Base-by-base conservation (phyloP, 2,888 invertebrate genomes). In the Tricholauxania praeusta region DNA sequence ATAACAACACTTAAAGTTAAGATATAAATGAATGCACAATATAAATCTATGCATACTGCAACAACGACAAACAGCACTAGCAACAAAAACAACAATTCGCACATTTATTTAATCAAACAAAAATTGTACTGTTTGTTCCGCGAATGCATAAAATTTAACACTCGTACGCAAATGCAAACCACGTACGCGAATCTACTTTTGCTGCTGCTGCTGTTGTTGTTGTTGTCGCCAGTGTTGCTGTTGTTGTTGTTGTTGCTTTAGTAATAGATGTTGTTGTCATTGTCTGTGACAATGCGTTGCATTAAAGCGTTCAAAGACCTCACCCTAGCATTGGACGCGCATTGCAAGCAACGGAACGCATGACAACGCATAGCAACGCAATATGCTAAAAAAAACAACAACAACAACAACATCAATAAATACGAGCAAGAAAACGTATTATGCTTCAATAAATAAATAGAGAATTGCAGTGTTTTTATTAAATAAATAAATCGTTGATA, bases 271-370 rank as follows among this genome's bases (percentile, higher is more conserved):
- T 65, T 28, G 48, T 71, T 69, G 71, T 47, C 72, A 70, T 70
- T 72, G 48, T 49, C 76, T 75, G 80, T 79, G 82, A 80, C 80
- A 82, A 66, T 53, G 66, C 52, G 17, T 66, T 53, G 66, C 53
- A 17, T 63, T 67, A 14, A 57, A 55, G 48, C 67, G 57, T 67
- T 22, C 67, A 57, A 67, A 55, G 67, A 67, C 55, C 47, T 19
- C 3, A 62, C 19, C 39, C 10, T n/a, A 32, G 62, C 32, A 15
- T 39, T 32, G 19, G 17, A 66, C 39, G 52, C 28, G 32, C 52
- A 28, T 14, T 14, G 32, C 28, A 12, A n/a, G 32, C 53, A 52
- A 15, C 52, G 48, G 6, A 67, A 39, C 67, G n/a, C 19, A 55
- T 39, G 39, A n/a, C 55, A 19, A 67, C 55, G 48, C 55, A 67